A percentile compares a stretch with the other conserved stretches of the same genome.
Evolutionary conservation across 2,888 invertebrate species (phyloP).

Genomic region (Sarcophaga subvicina): DNA sequence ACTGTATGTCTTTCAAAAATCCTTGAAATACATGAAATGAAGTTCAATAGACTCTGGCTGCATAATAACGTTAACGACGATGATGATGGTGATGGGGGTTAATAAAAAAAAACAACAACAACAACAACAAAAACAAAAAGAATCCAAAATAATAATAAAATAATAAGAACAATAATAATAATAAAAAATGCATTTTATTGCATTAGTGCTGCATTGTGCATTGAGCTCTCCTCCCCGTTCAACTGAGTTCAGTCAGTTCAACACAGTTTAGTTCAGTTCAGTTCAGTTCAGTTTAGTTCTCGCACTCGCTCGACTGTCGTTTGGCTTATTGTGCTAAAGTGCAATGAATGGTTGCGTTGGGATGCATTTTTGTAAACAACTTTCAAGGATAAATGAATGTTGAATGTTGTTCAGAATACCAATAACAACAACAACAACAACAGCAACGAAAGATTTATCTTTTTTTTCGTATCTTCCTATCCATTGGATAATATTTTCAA

Average conservation of each 20-base stretch:
- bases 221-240: not conserved
- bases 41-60: constrained; percentile 65
- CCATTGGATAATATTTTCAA: constrained; percentile 19
- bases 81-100: constrained; percentile 49
- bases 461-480: constrained; percentile 13
- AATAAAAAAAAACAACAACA: constrained; percentile 22
- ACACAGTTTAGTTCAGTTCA: too few relatives aligned
- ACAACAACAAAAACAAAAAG: constrained; percentile 20
- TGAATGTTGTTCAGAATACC: constrained; percentile 25
- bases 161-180: constrained; percentile 15
- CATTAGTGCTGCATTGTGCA: constrained; percentile 41
- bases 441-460: constrained; percentile 51
- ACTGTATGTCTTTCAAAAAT: constrained; percentile 66
- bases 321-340: constrained; percentile 39
- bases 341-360: constrained; percentile 66
- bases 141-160: not conserved
- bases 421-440: not conserved
- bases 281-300: not conserved
- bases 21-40: constrained; percentile 62
- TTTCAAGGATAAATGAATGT: constrained; percentile 69
- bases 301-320: not conserved
- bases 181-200: constrained; percentile 65
- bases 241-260: not conserved
- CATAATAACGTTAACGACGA: not conserved
- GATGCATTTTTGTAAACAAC: constrained; percentile 62